Base-by-base conservation (phyloP, 2,113 vertebrate species). In the Halichoeres trimaculatus region DNA sequence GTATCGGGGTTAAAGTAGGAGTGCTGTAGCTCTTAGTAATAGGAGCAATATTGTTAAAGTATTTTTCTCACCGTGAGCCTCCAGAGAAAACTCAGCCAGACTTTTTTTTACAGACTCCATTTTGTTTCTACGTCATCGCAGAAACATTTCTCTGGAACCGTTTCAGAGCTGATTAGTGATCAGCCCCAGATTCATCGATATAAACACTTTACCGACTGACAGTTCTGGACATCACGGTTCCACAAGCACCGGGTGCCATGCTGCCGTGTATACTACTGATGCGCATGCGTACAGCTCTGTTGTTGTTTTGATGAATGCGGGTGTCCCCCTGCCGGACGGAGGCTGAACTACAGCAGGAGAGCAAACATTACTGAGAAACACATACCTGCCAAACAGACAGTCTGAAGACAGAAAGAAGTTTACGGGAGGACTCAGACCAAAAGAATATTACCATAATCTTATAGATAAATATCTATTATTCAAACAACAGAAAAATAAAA, bases 31-130 rank as follows among this genome's bases (percentile, higher is more conserved):
- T 10, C 9, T 8, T 10, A 26, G 41, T 3, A 16, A n/a, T 63
- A 65, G 1, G 24, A 13, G 30, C 7, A 2, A 43, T 16, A 7
- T 20, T 1, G 23, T 20, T 4, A 1, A 40, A n/a, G 3, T 11
- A 14, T 36, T 48, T 1, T 1, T n/a, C 84, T 89, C 65, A 94
- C 93, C 94, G 20, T 88, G 93, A 76, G 93, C 93, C 76, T 94
- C 94, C 53, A 54, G 47, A 2, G 93, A 72, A 65, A 91, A 92
- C 40, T 90, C 45, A 30, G 47, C 58, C 76, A 95, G 78, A 19
- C 74, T 80, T 16, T 87, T 78, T 60, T 64, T 90, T 36, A 93
- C 83, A 10, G 53, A 19, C 26, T 92, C 90, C 89, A 92, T 91
- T 0, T 47, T 45, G 24, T 35, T 20, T 30, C 19, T 74, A n/a